phyloP scores from a whole-genome alignment of 2,113 vertebrate genomes.

The Callocephalon fimbriatum region DNA sequence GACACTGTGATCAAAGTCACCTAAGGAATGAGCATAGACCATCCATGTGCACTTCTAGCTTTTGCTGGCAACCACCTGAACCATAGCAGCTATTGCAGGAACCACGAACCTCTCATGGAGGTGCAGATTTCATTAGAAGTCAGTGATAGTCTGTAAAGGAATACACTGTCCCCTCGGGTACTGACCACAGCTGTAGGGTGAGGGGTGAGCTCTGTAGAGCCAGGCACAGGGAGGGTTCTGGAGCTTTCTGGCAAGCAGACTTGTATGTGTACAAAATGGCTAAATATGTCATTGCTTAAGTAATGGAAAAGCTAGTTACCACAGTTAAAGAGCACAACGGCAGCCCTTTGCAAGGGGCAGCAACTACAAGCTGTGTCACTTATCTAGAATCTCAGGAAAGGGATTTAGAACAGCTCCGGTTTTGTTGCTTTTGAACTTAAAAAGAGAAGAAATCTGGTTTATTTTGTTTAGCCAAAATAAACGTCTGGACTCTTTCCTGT shows the following conservation, averaged over 20 bases:
- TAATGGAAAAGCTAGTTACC: background rate
- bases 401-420: background rate
- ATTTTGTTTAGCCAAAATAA: background rate
- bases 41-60: background rate
- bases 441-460: background rate
- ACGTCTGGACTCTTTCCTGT: background rate
- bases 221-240: rapidly evolving
- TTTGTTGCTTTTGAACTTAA: background rate
- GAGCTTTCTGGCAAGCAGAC: background rate
- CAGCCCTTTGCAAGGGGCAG: background rate
- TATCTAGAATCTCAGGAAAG: background rate
- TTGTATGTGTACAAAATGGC: rapidly evolving
- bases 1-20: background rate
- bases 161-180: rapidly evolving
- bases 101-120: rapidly evolving
- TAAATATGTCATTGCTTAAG: background rate
- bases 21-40: too few relatives aligned
- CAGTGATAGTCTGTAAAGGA: too few relatives aligned
- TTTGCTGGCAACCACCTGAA: too few relatives aligned
- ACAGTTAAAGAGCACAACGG: background rate
- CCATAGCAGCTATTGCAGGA: rapidly evolving
- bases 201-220: background rate
- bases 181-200: background rate
- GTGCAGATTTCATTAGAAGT: rapidly evolving
- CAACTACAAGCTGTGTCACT: rapidly evolving